Evolutionary conservation across 2,113 vertebrate genomes (phyloP).

Genomic region (Opisthocomus hoazin): DNA sequence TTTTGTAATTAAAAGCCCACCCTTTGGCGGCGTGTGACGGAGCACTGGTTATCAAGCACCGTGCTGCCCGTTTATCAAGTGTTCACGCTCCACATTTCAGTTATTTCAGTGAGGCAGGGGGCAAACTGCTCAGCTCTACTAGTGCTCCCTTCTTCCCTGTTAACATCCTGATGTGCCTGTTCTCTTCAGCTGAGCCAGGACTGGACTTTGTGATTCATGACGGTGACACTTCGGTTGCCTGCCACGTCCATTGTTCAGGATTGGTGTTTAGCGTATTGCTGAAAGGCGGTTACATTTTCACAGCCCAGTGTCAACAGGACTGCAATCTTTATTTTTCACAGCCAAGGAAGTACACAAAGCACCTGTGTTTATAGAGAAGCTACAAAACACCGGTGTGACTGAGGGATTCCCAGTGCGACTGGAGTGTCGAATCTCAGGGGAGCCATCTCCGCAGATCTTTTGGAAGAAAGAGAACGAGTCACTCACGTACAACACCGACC

Average conservation of each 20-base stretch:
- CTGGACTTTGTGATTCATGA: background rate
- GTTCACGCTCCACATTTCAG: background rate
- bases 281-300: background rate
- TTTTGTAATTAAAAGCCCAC: background rate
- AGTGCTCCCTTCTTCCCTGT: background rate
- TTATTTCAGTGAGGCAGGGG: background rate
- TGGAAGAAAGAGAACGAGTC: slow-evolving; percentile 99
- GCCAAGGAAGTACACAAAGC: slow-evolving; percentile 95
- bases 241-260: background rate
- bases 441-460: slow-evolving; percentile 93
- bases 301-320: background rate
- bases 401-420: slow-evolving; percentile 93
- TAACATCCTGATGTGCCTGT: background rate
- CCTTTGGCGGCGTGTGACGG: background rate
- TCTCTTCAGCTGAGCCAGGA: background rate
- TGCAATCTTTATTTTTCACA: slow-evolving; percentile 57
- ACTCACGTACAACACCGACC: slow-evolving; percentile 94
- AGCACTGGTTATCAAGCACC: background rate
- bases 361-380: slow-evolving; percentile 90
- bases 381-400: slow-evolving; percentile 94
- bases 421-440: slow-evolving; percentile 87
- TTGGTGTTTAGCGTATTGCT: background rate
- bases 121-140: background rate
- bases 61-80: background rate
- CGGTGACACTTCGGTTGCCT: background rate